Evolutionary conservation across 2,888 invertebrate species (phyloP), one percentile per base, ranked within the genome.

Genomic region (Liopterus haemorrhoidalis): DNA sequence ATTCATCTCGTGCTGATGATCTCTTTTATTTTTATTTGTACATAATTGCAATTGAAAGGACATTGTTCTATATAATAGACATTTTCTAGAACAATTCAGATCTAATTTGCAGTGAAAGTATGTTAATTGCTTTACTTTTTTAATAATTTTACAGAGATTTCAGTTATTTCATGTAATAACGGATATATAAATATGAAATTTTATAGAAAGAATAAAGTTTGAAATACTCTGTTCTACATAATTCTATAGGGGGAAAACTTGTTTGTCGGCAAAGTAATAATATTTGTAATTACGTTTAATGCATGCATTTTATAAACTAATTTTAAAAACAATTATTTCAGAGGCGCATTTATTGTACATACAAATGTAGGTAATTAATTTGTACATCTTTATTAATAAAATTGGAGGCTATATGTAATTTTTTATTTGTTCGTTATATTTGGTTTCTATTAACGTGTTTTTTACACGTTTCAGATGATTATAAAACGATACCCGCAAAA

Each of bases 41-140:
- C n/a, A 11, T 12, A 31, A 15, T 15, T 14, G 9, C 14, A 14
- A 31, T 15, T 12, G 31, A 15, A 12, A n/a, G n/a, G 11, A 25
- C 25, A 25, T n/a, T n/a, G n/a, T n/a, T n/a, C n/a, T n/a, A n/a
- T n/a, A n/a, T n/a, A n/a, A n/a, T n/a, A n/a, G n/a, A n/a, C n/a
- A n/a, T n/a, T n/a, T n/a, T n/a, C n/a, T n/a, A n/a, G n/a, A n/a
- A n/a, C n/a, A n/a, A n/a, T n/a, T n/a, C n/a, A n/a, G 25, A 25
- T 25, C 25, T 25, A 25, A 25, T 25, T 25, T 25, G 25, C 12
- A 25, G 12, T 25, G 25, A 11, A 25, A 25, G n/a, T n/a, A 25
- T 11, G 12, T n/a, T n/a, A n/a, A n/a, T n/a, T n/a, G n/a, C n/a
- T n/a, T n/a, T n/a, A n/a, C n/a, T n/a, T n/a, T n/a, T n/a, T n/a